These are phyloP conservation scores for Orthosia gracilis DNA, from an alignment of 2,888 invertebrate species.

Conservation along the genomic window DNA sequence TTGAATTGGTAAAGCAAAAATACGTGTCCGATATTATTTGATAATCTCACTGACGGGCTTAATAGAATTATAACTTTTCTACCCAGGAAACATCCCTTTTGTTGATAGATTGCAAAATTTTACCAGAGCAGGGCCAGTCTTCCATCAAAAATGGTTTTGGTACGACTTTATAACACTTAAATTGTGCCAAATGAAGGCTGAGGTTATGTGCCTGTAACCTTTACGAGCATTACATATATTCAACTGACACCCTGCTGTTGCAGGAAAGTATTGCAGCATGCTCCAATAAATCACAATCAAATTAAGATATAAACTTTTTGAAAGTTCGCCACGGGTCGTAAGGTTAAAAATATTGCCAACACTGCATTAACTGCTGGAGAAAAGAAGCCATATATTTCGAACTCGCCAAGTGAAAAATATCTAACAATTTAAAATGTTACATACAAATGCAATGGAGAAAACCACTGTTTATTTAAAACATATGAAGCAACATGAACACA, in stretches of 20 bases:
- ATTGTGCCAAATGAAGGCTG: neutral
- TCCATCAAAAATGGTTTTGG: neutral
- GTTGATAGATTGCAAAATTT: neutral
- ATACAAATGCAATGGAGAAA: neutral
- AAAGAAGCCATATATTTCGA: constrained; percentile 22
- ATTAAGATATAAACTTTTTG: neutral
- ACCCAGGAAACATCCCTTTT: too few relatives aligned
- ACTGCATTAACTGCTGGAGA: neutral
- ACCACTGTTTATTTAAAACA: constrained; percentile 30
- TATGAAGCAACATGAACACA: constrained; percentile 37
- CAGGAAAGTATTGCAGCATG: neutral
- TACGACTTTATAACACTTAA: neutral
- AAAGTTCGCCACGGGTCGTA: neutral
- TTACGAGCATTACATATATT: neutral
- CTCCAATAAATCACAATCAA: constrained; percentile 4
- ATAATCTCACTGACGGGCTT: too few relatives aligned
- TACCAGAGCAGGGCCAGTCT: neutral
- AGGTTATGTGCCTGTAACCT: too few relatives aligned
- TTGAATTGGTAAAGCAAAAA: too few relatives aligned
- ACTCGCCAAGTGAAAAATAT: constrained; percentile 24
- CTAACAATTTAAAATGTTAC: too few relatives aligned
- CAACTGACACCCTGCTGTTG: neutral
- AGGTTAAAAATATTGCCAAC: constrained; percentile 16
- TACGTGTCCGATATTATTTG: too few relatives aligned
- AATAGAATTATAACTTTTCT: too few relatives aligned